Conservation (phyloP, 2,888 invertebrate genomes). For the Drosophila nigritarsus region DNA sequence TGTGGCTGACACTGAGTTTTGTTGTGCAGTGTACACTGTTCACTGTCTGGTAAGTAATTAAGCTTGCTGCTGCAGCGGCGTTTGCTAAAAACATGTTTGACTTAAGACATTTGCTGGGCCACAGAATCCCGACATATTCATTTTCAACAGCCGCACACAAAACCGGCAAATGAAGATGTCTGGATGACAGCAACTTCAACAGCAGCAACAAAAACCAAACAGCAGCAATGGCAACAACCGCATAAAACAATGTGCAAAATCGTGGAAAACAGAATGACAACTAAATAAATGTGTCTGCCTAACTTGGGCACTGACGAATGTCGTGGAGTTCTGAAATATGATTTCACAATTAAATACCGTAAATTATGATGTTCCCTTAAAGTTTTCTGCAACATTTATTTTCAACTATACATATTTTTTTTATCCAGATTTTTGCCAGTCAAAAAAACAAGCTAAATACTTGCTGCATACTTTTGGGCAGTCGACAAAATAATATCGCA, state of each 20-base stretch:
- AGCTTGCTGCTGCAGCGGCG: slow-evolving; percentile 35
- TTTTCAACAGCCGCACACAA: slow-evolving; percentile 65
- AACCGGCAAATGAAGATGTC: slow-evolving; percentile 57
- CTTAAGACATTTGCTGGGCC: slow-evolving; percentile 72
- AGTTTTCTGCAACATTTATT: neutral
- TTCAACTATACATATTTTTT: neutral
- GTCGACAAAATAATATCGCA: neutral
- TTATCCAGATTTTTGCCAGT: neutral
- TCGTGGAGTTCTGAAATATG: neutral
- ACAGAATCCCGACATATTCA: slow-evolving; percentile 65
- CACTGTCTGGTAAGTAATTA: slow-evolving; percentile 7
- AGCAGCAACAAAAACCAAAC: slow-evolving; percentile 1
- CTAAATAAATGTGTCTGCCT: slow-evolving; percentile 63
- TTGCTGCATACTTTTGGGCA: slow-evolving; percentile 19
- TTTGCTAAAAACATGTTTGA: slow-evolving; percentile 67
- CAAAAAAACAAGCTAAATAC: neutral
- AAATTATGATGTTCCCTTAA: neutral
- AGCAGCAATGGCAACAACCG: slow-evolving; percentile 7
- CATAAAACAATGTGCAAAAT: slow-evolving; percentile 51
- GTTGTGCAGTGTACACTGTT: slow-evolving; percentile 18
- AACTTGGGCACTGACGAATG: slow-evolving; percentile 39
- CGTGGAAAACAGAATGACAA: slow-evolving; percentile 55
- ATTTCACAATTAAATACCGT: neutral
- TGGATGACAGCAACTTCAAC: slow-evolving; percentile 30
- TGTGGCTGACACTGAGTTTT: slow-evolving; percentile 35